Conservation (phyloP, 2,113 vertebrate species). For the Chroicocephalus ridibundus region DNA sequence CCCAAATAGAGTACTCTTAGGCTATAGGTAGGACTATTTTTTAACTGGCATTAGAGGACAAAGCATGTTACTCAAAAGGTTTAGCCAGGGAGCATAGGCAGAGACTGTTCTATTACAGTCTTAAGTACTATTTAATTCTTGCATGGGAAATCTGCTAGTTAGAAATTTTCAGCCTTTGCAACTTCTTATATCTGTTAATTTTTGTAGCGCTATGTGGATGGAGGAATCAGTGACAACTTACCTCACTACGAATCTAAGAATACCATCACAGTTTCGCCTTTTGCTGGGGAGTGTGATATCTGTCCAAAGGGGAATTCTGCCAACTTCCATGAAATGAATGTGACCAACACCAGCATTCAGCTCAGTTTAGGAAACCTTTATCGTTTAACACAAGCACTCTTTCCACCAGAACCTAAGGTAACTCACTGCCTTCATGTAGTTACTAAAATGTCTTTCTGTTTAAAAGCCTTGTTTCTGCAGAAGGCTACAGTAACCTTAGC, state of each 20-base stretch:
- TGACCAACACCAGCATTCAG: slow-evolving; percentile 84
- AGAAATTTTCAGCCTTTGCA: neutral
- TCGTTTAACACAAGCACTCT: slow-evolving; percentile 77
- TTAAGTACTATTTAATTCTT: neutral
- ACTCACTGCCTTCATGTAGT: neutral
- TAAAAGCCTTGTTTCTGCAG: neutral
- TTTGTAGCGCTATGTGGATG: slow-evolving; percentile 88
- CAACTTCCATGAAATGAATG: slow-evolving; percentile 81
- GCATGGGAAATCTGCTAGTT: neutral
- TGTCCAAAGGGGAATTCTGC: slow-evolving; percentile 85
- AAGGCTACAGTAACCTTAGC: neutral
- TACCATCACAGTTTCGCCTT: slow-evolving; percentile 92
- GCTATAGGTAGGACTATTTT: neutral
- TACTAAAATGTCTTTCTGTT: neutral
- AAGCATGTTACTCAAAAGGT: neutral
- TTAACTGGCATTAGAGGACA: neutral
- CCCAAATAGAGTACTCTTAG: neutral
- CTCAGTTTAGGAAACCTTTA: slow-evolving; percentile 84
- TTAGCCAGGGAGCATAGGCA: neutral
- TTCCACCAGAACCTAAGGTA: slow-evolving; percentile 86
- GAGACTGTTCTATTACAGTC: neutral
- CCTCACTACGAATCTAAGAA: slow-evolving; percentile 82
- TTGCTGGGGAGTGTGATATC: slow-evolving; percentile 90
- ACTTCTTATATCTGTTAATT: neutral
- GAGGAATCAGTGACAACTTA: slow-evolving; percentile 83